A percentile compares a stretch with the other conserved stretches of the same genome.
These are phyloP conservation scores for Phacellophora camtschatica DNA, from an alignment of 30 jellyfish, hydroid and myxozoan species.

Conservation along the genomic window DNA sequence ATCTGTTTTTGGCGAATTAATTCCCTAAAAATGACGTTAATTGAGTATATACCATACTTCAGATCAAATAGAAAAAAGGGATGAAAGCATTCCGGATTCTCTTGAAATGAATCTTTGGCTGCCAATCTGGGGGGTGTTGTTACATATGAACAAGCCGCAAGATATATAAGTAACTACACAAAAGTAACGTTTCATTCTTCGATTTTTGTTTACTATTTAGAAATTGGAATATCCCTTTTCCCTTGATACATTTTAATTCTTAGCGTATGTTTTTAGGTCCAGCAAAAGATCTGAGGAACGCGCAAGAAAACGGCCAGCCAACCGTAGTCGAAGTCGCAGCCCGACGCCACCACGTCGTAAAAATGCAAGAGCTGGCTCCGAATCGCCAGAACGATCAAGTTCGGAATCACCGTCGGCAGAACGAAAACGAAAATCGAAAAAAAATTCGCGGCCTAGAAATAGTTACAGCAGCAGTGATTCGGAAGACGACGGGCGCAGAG, in stretches of 20 bases:
- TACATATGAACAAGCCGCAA: too few species aligned
- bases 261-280: not conserved
- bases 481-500: slow-evolving; percentile 55
- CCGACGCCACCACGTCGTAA: slow-evolving; percentile 58
- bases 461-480: slow-evolving; percentile 53
- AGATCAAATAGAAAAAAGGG: too few species aligned
- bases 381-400: slow-evolving; percentile 49
- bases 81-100: too few species aligned
- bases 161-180: too few species aligned
- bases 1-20: too few species aligned
- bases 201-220: too few species aligned
- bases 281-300: slow-evolving; percentile 24
- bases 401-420: slow-evolving; percentile 81
- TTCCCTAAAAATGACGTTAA: too few species aligned
- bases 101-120: too few species aligned
- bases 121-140: too few species aligned
- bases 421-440: slow-evolving; percentile 47
- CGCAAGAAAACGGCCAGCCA: not conserved
- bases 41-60: too few species aligned
- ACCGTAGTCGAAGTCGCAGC: slow-evolving; percentile 52
- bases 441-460: slow-evolving; percentile 10
- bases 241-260: not conserved
- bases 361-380: slow-evolving; percentile 29
- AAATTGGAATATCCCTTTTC: too few species aligned
- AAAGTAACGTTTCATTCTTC: too few species aligned